These are phyloP conservation scores for Percina caprodes DNA, from an alignment of 2,113 vertebrate genomes.

Conservation along the genomic window DNA sequence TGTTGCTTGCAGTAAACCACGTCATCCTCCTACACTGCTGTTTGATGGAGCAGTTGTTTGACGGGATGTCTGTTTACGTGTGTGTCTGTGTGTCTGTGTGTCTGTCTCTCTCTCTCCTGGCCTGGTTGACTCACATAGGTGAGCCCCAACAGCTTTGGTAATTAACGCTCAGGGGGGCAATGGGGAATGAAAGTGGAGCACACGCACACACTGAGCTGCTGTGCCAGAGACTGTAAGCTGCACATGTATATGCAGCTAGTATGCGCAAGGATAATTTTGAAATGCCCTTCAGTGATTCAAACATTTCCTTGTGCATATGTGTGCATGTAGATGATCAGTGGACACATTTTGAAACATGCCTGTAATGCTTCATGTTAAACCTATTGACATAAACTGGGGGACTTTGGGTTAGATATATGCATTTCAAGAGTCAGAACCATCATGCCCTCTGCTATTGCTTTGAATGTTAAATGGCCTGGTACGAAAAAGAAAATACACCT, in stretches of 20 bases:
- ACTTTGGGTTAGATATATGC: not conserved
- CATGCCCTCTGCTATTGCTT: not conserved
- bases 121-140: constrained; percentile 63
- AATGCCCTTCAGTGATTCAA: constrained; percentile 36
- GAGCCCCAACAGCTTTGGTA: constrained; percentile 65
- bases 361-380: constrained; percentile 21
- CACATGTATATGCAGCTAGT: constrained; percentile 26
- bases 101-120: constrained; percentile 30
- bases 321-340: not conserved
- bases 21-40: constrained; percentile 55
- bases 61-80: constrained; percentile 40
- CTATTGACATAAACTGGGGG: constrained; percentile 8
- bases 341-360: constrained; percentile 3
- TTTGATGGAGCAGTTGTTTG: constrained; percentile 48
- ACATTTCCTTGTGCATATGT: constrained; percentile 14
- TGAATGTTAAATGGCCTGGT: constrained; percentile 2
- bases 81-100: constrained; percentile 11
- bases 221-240: constrained; percentile 7
- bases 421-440: constrained; percentile 5
- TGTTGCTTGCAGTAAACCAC: constrained; percentile 49
- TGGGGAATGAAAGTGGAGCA: constrained; percentile 44
- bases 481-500: not conserved
- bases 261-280: constrained; percentile 33
- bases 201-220: constrained; percentile 35
- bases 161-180: constrained; percentile 58